These are phyloP conservation scores for Aramus guarauna DNA, from an alignment of 2,113 vertebrate genomes.

Conservation along the genomic window DNA sequence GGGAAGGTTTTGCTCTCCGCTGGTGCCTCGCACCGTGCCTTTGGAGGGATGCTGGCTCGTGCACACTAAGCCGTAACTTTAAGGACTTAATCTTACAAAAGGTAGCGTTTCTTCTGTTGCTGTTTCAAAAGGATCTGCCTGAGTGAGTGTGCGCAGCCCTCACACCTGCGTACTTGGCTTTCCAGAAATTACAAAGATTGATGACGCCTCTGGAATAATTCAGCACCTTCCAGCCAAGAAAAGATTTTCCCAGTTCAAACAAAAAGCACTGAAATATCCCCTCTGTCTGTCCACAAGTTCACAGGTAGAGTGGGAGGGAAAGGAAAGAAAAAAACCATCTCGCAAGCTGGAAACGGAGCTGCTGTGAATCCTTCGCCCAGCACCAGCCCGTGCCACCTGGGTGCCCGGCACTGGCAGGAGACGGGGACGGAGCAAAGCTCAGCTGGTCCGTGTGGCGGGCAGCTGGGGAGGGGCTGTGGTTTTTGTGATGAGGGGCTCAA, in stretches of 20 bases:
- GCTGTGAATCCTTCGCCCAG: background rate
- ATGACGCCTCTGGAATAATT: background rate
- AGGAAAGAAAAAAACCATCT: background rate
- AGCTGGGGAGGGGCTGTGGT: background rate
- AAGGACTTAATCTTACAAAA: background rate
- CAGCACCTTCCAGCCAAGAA: background rate
- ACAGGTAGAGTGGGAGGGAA: background rate
- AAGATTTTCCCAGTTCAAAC: background rate
- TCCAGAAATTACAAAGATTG: background rate
- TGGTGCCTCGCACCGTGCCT: accelerated
- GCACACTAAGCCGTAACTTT: background rate
- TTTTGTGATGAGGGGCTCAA: background rate
- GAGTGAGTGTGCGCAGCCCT: background rate
- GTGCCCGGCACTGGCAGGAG: background rate
- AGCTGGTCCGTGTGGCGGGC: background rate
- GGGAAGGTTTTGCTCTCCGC: background rate
- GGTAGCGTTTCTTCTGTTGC: background rate
- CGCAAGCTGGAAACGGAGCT: background rate
- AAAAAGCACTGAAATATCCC: background rate
- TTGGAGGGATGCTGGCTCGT: background rate
- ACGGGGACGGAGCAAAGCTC: background rate
- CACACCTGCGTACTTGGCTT: background rate
- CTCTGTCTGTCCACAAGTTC: background rate
- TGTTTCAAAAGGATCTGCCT: background rate
- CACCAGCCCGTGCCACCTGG: background rate